Base-by-base conservation (phyloP, 2,113 vertebrate genomes). In the Sciurus niger region DNA sequence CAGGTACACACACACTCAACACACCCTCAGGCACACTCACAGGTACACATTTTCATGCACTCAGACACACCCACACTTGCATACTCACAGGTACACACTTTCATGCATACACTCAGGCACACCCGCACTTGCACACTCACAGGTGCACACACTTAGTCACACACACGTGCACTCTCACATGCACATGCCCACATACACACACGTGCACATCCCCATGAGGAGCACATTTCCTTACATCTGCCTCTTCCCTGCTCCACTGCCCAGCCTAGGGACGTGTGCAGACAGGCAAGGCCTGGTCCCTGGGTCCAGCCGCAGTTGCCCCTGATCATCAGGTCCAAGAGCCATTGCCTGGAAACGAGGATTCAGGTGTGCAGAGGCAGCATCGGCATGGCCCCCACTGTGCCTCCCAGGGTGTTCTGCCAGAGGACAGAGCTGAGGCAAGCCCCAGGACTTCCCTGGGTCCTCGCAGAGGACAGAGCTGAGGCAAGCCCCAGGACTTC, bases 151-250 rank as follows among this genome's bases (percentile, higher is more conserved):
- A 20, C 48, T n/a, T 53, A 53, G 51, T 16, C 20, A 22, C 12
- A 1, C 48, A 14, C 22, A 8, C 32, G 24, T 46, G 67, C 32
- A n/a, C 32, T 32, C 67, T 34, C 67, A 32, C 67, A n/a, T 13
- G 14, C 67, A 53, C 12, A 53, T 53, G 51, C 51, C 51, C 51
- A 53, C 12, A 12, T 53, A 53, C 12, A 53, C 51, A 13, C 11
- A 30, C 53, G 55, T 58, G 55, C 55, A 28, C 24, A 4, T n/a
- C 34, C 32, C 48, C 0, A 4, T 16, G 9, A 58, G 58, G 3
- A 28, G 32, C 1, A 25, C 10, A 2, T 16, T 22, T 0, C 14
- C 43, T 72, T 32, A 22, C 0, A 25, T 18, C 30, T 65, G 13
- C 11, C 46, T 37, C 13, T 46, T 40, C 2, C 25, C 67, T 77